Base-by-base conservation (phyloP, 2,888 invertebrate species). In the Sarcophaga rosellei region DNA sequence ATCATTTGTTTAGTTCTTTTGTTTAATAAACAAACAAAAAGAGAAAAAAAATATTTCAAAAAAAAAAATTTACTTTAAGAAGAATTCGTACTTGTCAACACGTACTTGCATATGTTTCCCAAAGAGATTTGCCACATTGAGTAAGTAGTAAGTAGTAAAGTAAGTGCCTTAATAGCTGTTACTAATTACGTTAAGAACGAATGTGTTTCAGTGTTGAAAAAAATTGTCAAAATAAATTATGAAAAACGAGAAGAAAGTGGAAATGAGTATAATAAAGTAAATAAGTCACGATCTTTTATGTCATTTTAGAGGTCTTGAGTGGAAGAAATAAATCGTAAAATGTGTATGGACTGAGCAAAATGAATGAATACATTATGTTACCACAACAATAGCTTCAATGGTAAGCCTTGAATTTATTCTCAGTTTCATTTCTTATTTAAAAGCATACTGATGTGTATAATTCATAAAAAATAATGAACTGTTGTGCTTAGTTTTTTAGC, bases 1-100 rank as follows among this genome's bases (percentile, higher is more conserved):
- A 53, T 47, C 70, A 79, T 70, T 70, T 69, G 69, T 78, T 78
- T 78, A n/a, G 62, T 57, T 53, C 15, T 53, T 12, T 17, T 15
- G 53, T 53, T 35, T 35, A 35, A 10, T 35, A 35, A 53, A 53
- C 53, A 15, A 15, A 53, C 47, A 53, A 53, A 12, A 15, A 53
- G 4, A 53, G 1, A 47, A 47, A 11, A 47, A 47, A 53, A 53
- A 53, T 17, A 2, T 1, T 53, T 1, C n/a, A n/a, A n/a, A 53
- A 53, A 15, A 53, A 53, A 53, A 53, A 73, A 45, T 61, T 62
- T 21, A 23, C 53, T 68, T 45, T 20, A 1, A 20, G 15, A 15
- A 45, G 21, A 15, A n/a, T 76, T 66, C 44, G 44, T 59, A 76
- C 57, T 61, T 68, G 68, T 68, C 68, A 68, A 61, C 45, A 69